Evolutionary conservation across 2,113 vertebrate genomes (phyloP), one percentile per base, ranked within the genome.

Genomic region (Dissostichus mawsoni): DNA sequence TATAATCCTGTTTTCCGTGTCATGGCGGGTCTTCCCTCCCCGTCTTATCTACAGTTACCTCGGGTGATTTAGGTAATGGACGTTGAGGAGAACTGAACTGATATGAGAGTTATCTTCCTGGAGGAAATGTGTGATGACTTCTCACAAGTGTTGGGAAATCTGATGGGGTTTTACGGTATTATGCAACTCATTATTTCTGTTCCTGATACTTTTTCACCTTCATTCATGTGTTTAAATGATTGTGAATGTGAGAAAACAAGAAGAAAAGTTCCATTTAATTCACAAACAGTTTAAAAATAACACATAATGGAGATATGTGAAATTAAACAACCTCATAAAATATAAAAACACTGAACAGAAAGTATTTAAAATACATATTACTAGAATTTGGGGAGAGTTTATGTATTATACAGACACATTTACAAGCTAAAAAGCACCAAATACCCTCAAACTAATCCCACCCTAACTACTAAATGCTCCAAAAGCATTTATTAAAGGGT

Each of bases 21-120:
- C n/a, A 64, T 41, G 47, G 9, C 0, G 0, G 45, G n/a, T 47
- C 18, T 10, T 73, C 45, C 2, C 18, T 63, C 56, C 50, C 14
- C 33, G 29, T 69, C 68, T 82, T 87, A 68, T 84, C 33, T 18
- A 20, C 11, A 3, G 18, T 65, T 63, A 33, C 1, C 52, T 81
- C 8, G 0, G 12, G 13, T 64, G 1, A 1, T 74, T 71, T 56
- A 65, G 57, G 84, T 87, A 83, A 65, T 78, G 69, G 67, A 25
- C 23, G 47, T 59, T 75, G 79, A 71, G 51, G 47, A 41, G 29
- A 65, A 41, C 36, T 68, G 45, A 75, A 50, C 33, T 74, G 82
- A 77, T 79, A 65, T 18, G 23, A 36, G 13, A 12, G 18, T 65
- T 76, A 58, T 69, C 56, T 55, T 11, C 3, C 18, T 10, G 12